phyloP scores from a whole-genome alignment of 2,888 invertebrate species.

The Noctua fimbriata region DNA sequence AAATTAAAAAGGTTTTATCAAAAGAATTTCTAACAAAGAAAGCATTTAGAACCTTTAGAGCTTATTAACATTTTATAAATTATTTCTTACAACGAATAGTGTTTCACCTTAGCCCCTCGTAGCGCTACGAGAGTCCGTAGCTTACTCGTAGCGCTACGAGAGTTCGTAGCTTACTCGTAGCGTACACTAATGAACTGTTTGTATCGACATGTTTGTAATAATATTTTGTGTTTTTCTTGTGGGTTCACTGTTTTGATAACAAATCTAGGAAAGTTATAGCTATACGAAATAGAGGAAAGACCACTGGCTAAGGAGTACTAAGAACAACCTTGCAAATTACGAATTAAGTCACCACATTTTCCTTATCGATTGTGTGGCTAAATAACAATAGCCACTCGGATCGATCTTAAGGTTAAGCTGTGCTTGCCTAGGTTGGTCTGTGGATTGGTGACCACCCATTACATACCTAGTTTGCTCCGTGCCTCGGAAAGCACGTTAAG shows the following conservation, averaged over 20 bases:
- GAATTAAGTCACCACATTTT: not conserved
- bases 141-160: slow-evolving; percentile 34
- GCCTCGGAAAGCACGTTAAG: too few relatives aligned
- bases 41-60: slow-evolving; percentile 50
- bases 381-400: too few relatives aligned
- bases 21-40: slow-evolving; percentile 52
- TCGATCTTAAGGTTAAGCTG: too few relatives aligned
- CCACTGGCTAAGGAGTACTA: not conserved
- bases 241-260: not conserved
- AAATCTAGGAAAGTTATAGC: not conserved
- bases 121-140: slow-evolving; percentile 42
- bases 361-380: too few relatives aligned
- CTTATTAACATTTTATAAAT: slow-evolving; percentile 57
- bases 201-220: slow-evolving; percentile 1
- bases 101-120: slow-evolving; percentile 40
- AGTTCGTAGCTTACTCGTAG: slow-evolving; percentile 31
- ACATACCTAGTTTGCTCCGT: too few relatives aligned
- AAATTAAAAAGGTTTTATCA: slow-evolving; percentile 49
- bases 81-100: slow-evolving; percentile 35
- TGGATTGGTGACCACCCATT: too few relatives aligned
- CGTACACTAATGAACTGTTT: slow-evolving; percentile 25
- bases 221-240: slow-evolving; percentile 1
- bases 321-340: not conserved
- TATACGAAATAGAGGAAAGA: not conserved
- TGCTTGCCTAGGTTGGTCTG: too few relatives aligned